Conservation (phyloP, 2,888 invertebrate genomes). For the Alloscopus bannaensis region DNA sequence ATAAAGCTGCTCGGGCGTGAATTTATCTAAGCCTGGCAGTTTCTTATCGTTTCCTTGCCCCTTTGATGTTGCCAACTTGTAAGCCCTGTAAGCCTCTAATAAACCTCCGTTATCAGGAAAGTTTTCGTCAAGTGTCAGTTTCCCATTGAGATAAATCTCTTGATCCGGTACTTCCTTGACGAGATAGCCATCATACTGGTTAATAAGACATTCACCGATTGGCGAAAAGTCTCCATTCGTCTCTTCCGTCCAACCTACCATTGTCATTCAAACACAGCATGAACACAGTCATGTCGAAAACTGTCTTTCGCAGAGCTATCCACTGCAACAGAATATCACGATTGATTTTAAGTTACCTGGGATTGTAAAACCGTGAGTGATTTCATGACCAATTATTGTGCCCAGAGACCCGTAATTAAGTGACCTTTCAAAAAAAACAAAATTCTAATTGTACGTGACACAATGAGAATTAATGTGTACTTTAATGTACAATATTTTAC, state of each 20-base stretch:
- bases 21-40: conserved; percentile 73
- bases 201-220: conserved; percentile 59
- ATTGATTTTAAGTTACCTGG: conserved; percentile 33
- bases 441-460: background rate
- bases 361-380: conserved; percentile 48
- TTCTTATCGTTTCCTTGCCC: conserved; percentile 65
- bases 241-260: conserved; percentile 66
- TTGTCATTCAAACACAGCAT: too few species aligned
- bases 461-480: background rate
- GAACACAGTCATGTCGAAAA: too few species aligned
- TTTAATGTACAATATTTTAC: conserved; percentile 4
- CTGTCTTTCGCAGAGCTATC: background rate
- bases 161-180: conserved; percentile 46
- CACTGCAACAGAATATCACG: background rate
- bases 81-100: conserved; percentile 71
- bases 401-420: conserved; percentile 64
- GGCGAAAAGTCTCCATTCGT: conserved; percentile 55
- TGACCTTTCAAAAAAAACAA: conserved; percentile 39
- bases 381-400: conserved; percentile 61
- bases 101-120: conserved; percentile 72
- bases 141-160: conserved; percentile 59
- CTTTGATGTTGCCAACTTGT: conserved; percentile 67
- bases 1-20: conserved; percentile 76
- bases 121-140: conserved; percentile 66
- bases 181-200: conserved; percentile 51